Base-by-base conservation (phyloP, 2,888 invertebrate genomes). In the Synanthedon tipuliformis region DNA sequence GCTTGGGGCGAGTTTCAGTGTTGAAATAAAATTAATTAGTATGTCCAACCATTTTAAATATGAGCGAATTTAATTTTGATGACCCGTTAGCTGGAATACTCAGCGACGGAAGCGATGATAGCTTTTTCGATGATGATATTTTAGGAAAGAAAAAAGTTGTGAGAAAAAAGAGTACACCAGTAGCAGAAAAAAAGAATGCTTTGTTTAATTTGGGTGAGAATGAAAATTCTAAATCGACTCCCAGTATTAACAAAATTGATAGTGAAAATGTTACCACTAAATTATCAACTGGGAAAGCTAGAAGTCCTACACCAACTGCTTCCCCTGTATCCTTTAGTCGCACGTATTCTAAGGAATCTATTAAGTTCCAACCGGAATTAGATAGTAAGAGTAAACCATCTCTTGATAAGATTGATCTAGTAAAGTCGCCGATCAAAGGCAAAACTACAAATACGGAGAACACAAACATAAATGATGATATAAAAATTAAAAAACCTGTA, bases 81-180 rank as follows among this genome's bases (percentile, higher is more conserved):
- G 91, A 92, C 73, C 90, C 91, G 11, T 73, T 92, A 57, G 92
- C 89, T 40, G 92, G 91, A 64, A 86, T 90, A 64, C 75, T 92
- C 50, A 92, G 92, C 65, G 92, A 92, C 66, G 92, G 90, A 55
- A 92, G 91, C 62, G 91, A 92, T 62, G 93, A 93, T 63, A 92
- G 91, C 75, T 93, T 93, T 65, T 93, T 92, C 64, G 92, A 92
- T 60, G 90, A 90, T 60, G 89, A 90, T 60, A 87, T 84, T 53
- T 62, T 85, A 45, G 82, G 84, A 15, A 86, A 84, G 64, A 87
- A 82, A 64, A 84, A 83, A 61, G 59, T 78, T 3, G 52, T 58
- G 23, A 83, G 81, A 57, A 80, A 79, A 58, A 76, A 73, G 60
- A 67, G 59, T 45, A 72, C 73, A 12, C 67, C 75, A 41, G 71